Evolutionary conservation across 2,113 vertebrate genomes (phyloP), one percentile per base, ranked within the genome.

Genomic region (Edolisoma coerulescens): DNA sequence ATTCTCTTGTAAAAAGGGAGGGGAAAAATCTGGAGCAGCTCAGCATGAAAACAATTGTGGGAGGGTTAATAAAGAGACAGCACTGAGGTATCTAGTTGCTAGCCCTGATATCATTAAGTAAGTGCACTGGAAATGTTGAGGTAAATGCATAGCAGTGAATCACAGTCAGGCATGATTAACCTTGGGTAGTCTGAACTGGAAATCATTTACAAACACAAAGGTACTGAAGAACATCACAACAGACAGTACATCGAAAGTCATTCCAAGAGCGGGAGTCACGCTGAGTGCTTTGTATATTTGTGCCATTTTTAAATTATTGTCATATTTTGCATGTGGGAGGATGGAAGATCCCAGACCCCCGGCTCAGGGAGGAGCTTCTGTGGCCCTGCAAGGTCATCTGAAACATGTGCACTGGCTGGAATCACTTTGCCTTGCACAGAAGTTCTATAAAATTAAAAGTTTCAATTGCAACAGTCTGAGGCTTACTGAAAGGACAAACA

Each of bases 31-130:
- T 93, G 92, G 79, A 96, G 93, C 92, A 96, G 54, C 82, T 96
- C 90, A 88, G 95, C 96, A 96, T 94, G 93, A 93, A 96, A 93
- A 94, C 93, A 95, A 75, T 95, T 92, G 90, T 95, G 83, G 96
- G 95, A 95, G 95, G 85, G 90, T 87, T 95, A 96, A 96, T 92
- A 94, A 96, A 90, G 92, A 92, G 88, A 81, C 52, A 90, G 83
- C 76, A 78, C 52, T 1, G 45, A 96, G 85, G 67, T 93, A 88
- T 56, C 92, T 93, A 80, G 73, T 93, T 88, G 75, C 75, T 90
- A 86, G 78, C 37, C 47, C 82, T 88, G 95, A 77, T 96, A 86
- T 96, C 93, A 96, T 97, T 96, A 96, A 96, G 89, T 91, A 68
- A 87, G 83, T 81, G 90, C 90, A 81, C 93, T 78, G 70, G 95